These are phyloP conservation scores for Drosophila eugracilis DNA, from an alignment of 1,140 invertebrate genomes.

Conservation along the genomic window DNA sequence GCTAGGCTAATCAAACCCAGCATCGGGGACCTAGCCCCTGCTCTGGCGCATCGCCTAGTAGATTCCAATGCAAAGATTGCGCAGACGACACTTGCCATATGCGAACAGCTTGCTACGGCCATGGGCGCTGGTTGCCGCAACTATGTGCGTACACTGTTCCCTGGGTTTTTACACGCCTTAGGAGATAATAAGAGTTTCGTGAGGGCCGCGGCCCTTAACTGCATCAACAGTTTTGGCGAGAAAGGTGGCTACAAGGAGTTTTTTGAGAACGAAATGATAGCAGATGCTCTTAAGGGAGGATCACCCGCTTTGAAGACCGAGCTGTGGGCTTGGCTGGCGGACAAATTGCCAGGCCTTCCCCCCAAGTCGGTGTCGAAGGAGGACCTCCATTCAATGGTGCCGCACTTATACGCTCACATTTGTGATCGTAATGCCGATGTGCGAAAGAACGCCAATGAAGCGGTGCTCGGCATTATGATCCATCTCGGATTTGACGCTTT, in stretches of 20 bases:
- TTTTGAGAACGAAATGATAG: slow-evolving; percentile 94
- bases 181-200: slow-evolving; percentile 91
- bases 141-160: slow-evolving; percentile 92
- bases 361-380: slow-evolving; percentile 91
- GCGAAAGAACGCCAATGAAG: slow-evolving; percentile 94
- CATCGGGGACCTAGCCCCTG: slow-evolving; percentile 93
- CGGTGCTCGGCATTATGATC: slow-evolving; percentile 96
- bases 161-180: slow-evolving; percentile 91
- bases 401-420: slow-evolving; percentile 92
- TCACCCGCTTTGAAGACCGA: slow-evolving; percentile 93
- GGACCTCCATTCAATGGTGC: slow-evolving; percentile 92
- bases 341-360: slow-evolving; percentile 90
- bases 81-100: slow-evolving; percentile 92
- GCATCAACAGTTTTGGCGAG: slow-evolving; percentile 93
- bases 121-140: slow-evolving; percentile 93
- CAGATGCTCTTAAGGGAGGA: slow-evolving; percentile 93
- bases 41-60: slow-evolving; percentile 90
- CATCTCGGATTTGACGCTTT: slow-evolving; percentile 95
- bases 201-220: slow-evolving; percentile 90
- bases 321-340: slow-evolving; percentile 93
- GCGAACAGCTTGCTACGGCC: slow-evolving; percentile 90
- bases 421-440: slow-evolving; percentile 97
- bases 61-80: slow-evolving; percentile 97
- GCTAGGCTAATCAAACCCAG: slow-evolving; percentile 92
- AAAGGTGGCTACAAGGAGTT: slow-evolving; percentile 92